phyloP scores from a whole-genome alignment of 2,888 invertebrate genomes.

The Blastobasis lacticolella region DNA sequence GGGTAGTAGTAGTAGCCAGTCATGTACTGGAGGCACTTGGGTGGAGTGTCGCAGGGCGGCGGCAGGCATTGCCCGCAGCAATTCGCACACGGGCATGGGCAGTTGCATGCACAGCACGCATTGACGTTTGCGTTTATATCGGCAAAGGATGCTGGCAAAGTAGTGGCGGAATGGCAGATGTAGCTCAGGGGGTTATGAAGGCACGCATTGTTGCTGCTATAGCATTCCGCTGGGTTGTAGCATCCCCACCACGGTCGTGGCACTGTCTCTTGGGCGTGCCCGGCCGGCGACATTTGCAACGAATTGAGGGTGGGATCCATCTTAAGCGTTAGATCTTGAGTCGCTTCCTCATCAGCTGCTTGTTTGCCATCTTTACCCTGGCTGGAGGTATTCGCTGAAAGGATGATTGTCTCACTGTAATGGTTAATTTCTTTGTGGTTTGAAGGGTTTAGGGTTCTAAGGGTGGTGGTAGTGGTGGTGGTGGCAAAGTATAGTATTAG shows the following conservation, averaged over 20 bases:
- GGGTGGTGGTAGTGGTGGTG: neutral
- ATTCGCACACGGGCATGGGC: slow-evolving; percentile 3
- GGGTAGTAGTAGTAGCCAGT: slow-evolving; percentile 40
- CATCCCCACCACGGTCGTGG: neutral
- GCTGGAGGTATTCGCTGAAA: neutral
- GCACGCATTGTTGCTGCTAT: neutral
- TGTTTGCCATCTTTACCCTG: too few relatives aligned
- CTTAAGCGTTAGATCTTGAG: too few relatives aligned
- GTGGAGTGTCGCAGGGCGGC: slow-evolving; percentile 24
- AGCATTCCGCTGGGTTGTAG: neutral
- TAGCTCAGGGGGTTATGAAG: slow-evolving; percentile 3
- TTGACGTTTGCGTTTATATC: neutral
- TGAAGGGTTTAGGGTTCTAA: slow-evolving; percentile 1
- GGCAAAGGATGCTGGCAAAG: slow-evolving; percentile 6
- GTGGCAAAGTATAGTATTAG: neutral
- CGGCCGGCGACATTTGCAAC: slow-evolving; percentile 14
- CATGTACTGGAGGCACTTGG: slow-evolving; percentile 33
- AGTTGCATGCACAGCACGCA: neutral
- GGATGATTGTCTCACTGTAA: neutral
- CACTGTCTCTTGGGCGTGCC: neutral
- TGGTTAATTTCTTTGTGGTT: slow-evolving; percentile 21
- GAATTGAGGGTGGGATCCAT: too few relatives aligned
- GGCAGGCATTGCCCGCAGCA: slow-evolving; percentile 11
- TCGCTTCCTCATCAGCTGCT: too few relatives aligned
- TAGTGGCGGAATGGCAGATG: slow-evolving; percentile 3